phyloP scores from a whole-genome alignment of 1,140 invertebrate species.

The Pogonomyrmex californicus region DNA sequence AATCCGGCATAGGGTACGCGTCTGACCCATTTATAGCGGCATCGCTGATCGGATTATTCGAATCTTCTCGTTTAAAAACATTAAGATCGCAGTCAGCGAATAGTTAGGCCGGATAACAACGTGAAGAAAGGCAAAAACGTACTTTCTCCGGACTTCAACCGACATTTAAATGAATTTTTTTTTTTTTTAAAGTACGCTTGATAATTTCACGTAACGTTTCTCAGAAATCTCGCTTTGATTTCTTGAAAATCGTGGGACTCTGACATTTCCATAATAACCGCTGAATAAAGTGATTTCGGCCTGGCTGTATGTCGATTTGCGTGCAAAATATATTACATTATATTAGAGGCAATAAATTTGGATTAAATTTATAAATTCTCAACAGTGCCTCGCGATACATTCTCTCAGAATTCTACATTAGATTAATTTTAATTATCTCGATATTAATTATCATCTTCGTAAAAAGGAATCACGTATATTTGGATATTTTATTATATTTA shows the following conservation, averaged over 20 bases:
- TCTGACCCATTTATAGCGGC: conserved; percentile 63
- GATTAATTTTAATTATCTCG: not conserved
- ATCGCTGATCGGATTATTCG: conserved; percentile 58
- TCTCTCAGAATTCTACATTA: not conserved
- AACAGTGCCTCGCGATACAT: not conserved
- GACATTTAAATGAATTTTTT: not conserved
- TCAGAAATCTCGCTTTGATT: conserved; percentile 7
- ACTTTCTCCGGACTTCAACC: not conserved
- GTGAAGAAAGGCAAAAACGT: not conserved
- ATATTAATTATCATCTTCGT: not conserved
- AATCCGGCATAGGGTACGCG: conserved; percentile 44
- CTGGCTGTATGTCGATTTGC: not conserved
- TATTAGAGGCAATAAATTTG: conserved; percentile 13
- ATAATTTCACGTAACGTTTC: not conserved
- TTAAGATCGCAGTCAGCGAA: not conserved
- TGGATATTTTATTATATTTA: not conserved
- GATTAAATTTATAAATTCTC: not conserved
- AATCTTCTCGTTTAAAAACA: not conserved
- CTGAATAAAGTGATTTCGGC: conserved; percentile 16
- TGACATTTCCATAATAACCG: conserved; percentile 44
- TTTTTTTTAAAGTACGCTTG: not conserved
- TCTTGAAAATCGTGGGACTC: conserved; percentile 48
- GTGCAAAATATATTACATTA: not conserved
- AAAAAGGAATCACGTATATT: not conserved
- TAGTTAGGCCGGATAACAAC: not conserved